phyloP scores from a whole-genome alignment of 2,797 vertebrate species.

The Sebastes ruberrimus region DNA sequence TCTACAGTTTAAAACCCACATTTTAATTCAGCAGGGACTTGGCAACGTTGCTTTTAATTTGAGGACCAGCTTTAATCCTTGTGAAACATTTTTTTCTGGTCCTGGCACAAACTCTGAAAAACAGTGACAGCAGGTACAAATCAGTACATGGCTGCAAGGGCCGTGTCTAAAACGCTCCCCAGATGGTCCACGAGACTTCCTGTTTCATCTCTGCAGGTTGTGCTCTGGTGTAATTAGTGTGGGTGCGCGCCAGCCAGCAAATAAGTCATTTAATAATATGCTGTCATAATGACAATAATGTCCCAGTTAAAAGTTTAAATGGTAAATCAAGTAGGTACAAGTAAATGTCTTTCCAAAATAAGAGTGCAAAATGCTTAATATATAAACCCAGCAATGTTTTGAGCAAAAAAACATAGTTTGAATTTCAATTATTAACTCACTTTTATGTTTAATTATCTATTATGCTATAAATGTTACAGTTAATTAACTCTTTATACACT shows the following conservation, averaged over 20 bases:
- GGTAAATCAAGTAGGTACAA: not conserved
- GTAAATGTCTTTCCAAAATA: not conserved
- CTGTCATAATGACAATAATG: not conserved
- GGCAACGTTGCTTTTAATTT: constrained; percentile 20
- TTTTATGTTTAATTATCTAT: constrained; percentile 13
- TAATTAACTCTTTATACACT: constrained; percentile 17
- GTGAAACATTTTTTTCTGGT: not conserved
- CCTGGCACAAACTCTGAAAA: constrained; percentile 51
- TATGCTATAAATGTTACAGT: constrained; percentile 11
- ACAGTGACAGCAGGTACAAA: constrained; percentile 62
- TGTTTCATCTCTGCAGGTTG: constrained; percentile 55
- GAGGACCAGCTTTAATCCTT: constrained; percentile 17
- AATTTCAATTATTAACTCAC: not conserved
- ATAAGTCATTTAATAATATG: constrained; percentile 12
- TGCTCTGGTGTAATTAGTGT: constrained; percentile 39
- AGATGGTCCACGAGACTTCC: constrained; percentile 52
- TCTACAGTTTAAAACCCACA: not conserved
- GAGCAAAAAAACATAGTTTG: not conserved
- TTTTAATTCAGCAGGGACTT: constrained; percentile 17
- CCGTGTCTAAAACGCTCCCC: constrained; percentile 38
- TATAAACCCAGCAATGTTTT: not conserved
- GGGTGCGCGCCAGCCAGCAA: constrained; percentile 10
- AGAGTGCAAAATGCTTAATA: not conserved
- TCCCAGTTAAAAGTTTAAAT: not conserved
- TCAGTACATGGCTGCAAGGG: constrained; percentile 32